Evolutionary conservation across 2,113 vertebrate genomes (phyloP).

Genomic region (Neotragus moschatus): DNA sequence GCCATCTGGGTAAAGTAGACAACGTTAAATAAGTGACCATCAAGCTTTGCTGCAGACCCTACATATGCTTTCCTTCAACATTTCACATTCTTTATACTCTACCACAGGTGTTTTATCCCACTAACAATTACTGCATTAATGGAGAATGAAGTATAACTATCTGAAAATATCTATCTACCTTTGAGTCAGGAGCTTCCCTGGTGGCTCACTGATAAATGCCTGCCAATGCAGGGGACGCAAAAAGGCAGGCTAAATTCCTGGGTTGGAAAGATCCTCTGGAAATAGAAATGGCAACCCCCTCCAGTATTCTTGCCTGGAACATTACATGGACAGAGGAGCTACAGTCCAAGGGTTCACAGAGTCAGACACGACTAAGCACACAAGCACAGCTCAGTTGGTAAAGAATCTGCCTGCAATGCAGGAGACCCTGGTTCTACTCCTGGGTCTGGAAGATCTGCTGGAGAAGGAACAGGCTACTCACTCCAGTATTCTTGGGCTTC

Average conservation of each 20-base stretch:
- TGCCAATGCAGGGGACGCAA: background rate
- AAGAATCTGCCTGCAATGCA: background rate
- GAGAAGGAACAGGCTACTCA: background rate
- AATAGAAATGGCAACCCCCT: background rate
- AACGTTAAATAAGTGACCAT: background rate
- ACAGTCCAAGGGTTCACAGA: background rate
- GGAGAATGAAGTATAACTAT: background rate
- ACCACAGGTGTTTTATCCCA: background rate
- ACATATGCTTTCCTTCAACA: background rate
- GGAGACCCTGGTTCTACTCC: background rate
- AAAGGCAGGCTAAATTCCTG: background rate
- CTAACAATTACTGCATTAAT: background rate
- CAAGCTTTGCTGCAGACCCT: background rate
- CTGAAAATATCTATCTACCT: background rate
- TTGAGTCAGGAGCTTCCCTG: background rate
- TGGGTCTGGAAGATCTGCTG: background rate
- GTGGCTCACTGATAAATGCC: background rate
- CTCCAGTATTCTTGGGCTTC: background rate
- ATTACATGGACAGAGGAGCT: background rate
- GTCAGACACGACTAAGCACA: fast-evolving
- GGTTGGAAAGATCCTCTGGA: background rate
- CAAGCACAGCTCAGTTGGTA: background rate
- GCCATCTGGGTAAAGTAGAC: background rate
- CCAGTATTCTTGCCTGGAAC: background rate
- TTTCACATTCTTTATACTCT: background rate